Evolutionary conservation across 2,113 vertebrate species (phyloP).

Genomic region (Sinocyclocheilus anophthalmus): DNA sequence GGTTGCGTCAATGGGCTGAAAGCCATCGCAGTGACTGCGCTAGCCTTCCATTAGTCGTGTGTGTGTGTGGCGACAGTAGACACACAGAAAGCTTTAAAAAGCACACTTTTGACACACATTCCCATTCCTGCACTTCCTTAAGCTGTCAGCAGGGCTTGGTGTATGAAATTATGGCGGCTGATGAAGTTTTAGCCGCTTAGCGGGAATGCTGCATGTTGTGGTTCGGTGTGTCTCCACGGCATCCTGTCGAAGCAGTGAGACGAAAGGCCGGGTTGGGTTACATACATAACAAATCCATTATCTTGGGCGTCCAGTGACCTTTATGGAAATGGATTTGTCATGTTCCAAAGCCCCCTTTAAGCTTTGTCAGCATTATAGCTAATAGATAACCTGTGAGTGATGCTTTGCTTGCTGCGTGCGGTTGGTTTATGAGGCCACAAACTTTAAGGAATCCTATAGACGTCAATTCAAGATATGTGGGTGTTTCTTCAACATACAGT

Average conservation of each 20-base stretch:
- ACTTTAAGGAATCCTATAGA: neutral
- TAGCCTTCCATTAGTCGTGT: constrained; percentile 12
- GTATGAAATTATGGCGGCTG: constrained; percentile 23
- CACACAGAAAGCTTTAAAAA: constrained; percentile 18
- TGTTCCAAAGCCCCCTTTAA: constrained; percentile 57
- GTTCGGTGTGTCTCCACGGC: neutral
- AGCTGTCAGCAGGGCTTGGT: constrained; percentile 20
- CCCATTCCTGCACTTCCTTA: constrained; percentile 25
- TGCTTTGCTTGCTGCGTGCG: neutral
- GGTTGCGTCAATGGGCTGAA: constrained; percentile 40
- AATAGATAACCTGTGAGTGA: constrained; percentile 36
- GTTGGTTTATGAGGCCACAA: constrained; percentile 17
- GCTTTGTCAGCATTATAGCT: constrained; percentile 34
- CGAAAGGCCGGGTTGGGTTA: constrained; percentile 18
- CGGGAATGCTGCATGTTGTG: neutral
- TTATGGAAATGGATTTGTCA: constrained; percentile 66
- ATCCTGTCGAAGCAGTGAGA: constrained; percentile 22
- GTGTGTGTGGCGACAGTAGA: constrained; percentile 7
- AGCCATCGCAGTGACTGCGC: constrained; percentile 23
- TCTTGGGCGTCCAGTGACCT: constrained; percentile 58
- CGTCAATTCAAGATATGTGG: neutral
- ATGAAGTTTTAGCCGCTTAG: constrained; percentile 29
- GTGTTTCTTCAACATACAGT: neutral
- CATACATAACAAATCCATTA: constrained; percentile 58
- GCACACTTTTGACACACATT: neutral